Base-by-base conservation (phyloP, 2,797 vertebrate species). In the Tinamus major region DNA sequence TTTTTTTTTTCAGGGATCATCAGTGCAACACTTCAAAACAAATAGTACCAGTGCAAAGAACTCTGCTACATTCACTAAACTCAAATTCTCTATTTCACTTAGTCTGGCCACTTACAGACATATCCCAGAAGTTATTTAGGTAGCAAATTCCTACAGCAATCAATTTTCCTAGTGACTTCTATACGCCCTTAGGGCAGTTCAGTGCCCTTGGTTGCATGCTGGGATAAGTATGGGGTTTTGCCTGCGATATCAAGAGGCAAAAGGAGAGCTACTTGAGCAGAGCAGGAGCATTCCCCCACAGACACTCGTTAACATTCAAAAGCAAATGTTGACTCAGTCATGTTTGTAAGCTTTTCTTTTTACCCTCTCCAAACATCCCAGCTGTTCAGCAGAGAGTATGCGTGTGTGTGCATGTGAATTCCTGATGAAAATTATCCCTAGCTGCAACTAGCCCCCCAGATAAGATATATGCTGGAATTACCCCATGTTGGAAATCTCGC, bases 281-380 rank as follows among this genome's bases (percentile, higher is more conserved):
- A 89, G 31, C 19, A 61, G 42, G 42, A 89, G 35, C 33, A 41
- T 49, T 67, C 33, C 79, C 87, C 79, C 0, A 0, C 44, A 79
- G 89, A 87, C 31, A 0, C 81, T 86, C 53, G 79, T 95, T 93
- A 85, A 72, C 67, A 93, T 89, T 89, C 79, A 84, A 39, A 95
- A 74, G 11, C 89, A 94, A 94, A 89, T 67, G 77, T 92, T 90
- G 70, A 89, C 85, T 94, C 92, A 86, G 61, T 49, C 3, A 0
- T 87, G 72, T 94, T 86, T 89, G 82, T 88, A 51, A 93, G 63
- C 39, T 92, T 94, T 91, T 89, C 89, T 94, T 95, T 95, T 77
- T 87, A 91, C 77, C 70, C 64, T 83, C 59, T 90, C 82, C 82
- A 95, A 90, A 94, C 67, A 79, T 64, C 89, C 70, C 95, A 95